phyloP scores from a whole-genome alignment of 2,113 vertebrate species.

The Oncorhynchus nerka region DNA sequence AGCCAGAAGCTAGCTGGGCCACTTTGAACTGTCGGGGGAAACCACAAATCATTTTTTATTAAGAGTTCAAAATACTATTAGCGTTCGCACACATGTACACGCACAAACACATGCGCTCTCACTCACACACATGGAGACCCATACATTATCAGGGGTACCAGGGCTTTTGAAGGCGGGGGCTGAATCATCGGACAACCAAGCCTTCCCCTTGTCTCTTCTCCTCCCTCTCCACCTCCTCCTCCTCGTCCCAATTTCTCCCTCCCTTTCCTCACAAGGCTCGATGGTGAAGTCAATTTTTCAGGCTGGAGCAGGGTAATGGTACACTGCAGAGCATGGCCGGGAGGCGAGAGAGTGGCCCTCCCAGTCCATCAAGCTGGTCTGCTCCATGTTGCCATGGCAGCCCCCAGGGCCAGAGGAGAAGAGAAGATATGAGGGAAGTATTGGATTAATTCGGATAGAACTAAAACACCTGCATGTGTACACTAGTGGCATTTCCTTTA shows the following conservation, averaged over 20 bases:
- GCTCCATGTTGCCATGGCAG: not conserved
- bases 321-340: not conserved
- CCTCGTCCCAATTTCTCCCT: conserved; percentile 15
- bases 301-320: not conserved
- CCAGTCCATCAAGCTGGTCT: not conserved
- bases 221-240: conserved; percentile 7
- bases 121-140: conserved; percentile 13
- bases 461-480: no score
- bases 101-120: conserved; percentile 24
- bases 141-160: conserved; percentile 34
- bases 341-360: not conserved
- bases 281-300: conserved; percentile 9
- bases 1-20: conserved; percentile 39
- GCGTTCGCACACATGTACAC: conserved; percentile 34
- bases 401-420: not conserved
- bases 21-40: conserved; percentile 69
- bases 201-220: conserved; percentile 22
- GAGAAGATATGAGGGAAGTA: not conserved
- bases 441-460: no score
- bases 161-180: not conserved
- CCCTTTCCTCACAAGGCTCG: not conserved
- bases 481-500: no score
- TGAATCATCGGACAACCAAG: conserved; percentile 54
- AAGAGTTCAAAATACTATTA: conserved; percentile 64
- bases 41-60: conserved; percentile 71